Evolutionary conservation across 2,113 vertebrate species (phyloP).

Genomic region (Engystomops pustulosus): DNA sequence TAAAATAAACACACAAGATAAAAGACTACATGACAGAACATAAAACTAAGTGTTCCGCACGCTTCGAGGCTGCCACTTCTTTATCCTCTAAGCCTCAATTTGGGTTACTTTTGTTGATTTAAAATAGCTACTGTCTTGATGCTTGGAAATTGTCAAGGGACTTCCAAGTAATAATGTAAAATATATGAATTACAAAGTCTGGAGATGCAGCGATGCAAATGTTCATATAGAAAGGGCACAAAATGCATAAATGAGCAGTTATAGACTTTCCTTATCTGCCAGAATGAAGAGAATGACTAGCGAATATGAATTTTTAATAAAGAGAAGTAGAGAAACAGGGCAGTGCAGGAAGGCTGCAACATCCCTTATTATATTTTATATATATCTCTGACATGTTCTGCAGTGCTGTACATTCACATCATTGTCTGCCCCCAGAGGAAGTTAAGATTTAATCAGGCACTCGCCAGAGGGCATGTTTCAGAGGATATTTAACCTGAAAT

Average conservation of each 20-base stretch:
- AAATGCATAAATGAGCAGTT: conserved; percentile 39
- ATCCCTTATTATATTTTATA: conserved; percentile 24
- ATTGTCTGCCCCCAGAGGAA: neutral
- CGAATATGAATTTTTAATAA: conserved; percentile 26
- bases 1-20: conserved; percentile 52
- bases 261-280: conserved; percentile 22
- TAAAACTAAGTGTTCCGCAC: conserved; percentile 35
- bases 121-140: conserved; percentile 47
- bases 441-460: neutral
- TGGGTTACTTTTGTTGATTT: conserved; percentile 53
- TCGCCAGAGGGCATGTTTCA: neutral
- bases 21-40: conserved; percentile 55
- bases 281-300: neutral
- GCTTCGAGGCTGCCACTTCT: conserved; percentile 38
- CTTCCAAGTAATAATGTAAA: conserved; percentile 38
- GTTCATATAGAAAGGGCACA: conserved; percentile 29
- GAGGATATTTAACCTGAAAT: neutral
- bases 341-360: neutral
- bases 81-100: conserved; percentile 35
- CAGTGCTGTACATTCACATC: neutral
- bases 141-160: conserved; percentile 38
- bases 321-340: conserved; percentile 24
- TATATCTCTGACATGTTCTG: conserved; percentile 13
- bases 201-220: conserved; percentile 44
- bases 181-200: conserved; percentile 31